phyloP scores from a whole-genome alignment of 2,113 vertebrate species.

The Callipepla squamata region DNA sequence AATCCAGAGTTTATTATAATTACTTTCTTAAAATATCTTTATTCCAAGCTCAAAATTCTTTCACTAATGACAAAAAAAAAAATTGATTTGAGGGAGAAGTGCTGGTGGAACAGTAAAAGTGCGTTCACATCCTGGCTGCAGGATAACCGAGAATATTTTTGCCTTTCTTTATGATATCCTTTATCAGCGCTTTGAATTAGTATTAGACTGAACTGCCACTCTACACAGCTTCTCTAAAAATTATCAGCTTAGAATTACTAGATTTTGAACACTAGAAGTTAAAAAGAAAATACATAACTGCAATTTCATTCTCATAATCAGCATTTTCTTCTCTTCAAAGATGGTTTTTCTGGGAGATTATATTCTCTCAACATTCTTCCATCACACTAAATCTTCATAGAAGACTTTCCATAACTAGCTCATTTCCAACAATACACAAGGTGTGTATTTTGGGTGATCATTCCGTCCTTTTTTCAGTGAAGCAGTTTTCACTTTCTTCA shows the following conservation, averaged over 20 bases:
- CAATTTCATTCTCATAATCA: slow-evolving; percentile 10
- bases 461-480: not conserved
- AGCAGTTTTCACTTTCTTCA: not conserved
- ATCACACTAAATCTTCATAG: not conserved
- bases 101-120: not conserved
- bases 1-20: not conserved
- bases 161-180: not conserved
- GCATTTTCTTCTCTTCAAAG: slow-evolving; percentile 5
- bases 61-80: not conserved
- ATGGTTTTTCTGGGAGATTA: not conserved
- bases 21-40: not conserved
- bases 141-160: not conserved
- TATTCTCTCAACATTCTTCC: not conserved
- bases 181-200: not conserved
- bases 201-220: not conserved
- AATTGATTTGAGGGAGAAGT: not conserved
- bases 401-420: not conserved
- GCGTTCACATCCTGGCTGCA: not conserved
- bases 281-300: slow-evolving; percentile 13
- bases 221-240: slow-evolving; percentile 8
- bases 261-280: slow-evolving; percentile 1
- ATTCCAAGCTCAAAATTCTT: not conserved
- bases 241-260: slow-evolving; percentile 14
- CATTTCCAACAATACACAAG: not conserved
- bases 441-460: not conserved